Base-by-base conservation (phyloP, 2,797 vertebrate genomes). In the Falco columbarius region DNA sequence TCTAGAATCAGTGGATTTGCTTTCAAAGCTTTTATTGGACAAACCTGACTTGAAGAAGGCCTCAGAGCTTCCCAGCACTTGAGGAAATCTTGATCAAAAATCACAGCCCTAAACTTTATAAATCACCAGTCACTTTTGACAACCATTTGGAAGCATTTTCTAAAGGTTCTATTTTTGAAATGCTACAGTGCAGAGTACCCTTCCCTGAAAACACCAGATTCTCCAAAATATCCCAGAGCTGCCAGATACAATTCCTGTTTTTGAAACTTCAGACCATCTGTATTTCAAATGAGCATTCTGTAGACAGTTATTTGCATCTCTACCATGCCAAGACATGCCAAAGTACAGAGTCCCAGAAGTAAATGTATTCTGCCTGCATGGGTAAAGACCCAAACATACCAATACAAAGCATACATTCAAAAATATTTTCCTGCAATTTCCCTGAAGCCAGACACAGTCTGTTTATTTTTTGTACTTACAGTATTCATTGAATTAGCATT, bases 201-300 rank as follows among this genome's bases (percentile, higher is more conserved):
- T 47, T 68, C 66, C 73, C 24, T 67, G 51, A 59, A 66, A 89
- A 79, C 22, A 42, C 20, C 49, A 72, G 21, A 36, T 27, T 38
- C 36, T 80, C 59, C 65, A 77, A 9, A 61, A 66, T 32, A 68
- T 7, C 46, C 85, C 85, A 62, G 62, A 73, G 58, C 76, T 88
- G 82, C 51, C 90, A 93, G 66, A 80, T 61, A 59, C 81, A 59
- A 52, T 55, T 55, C 72, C 70, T 83, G 46, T 2, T 68, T 86
- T 34, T 79, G 46, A 89, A 93, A 90, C 73, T 79, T 47, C 36
- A 89, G 66, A 68, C 90, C 80, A 90, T 84, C 93, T 91, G 91
- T 76, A 92, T 86, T 15, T 63, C 73, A 95, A 90, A 86, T 38
- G 65, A 95, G 82, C 88, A 89, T 90, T 75, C 81, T 90, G 82